A percentile compares a stretch with the other conserved stretches of the same genome.
Conservation (phyloP, 2,888 invertebrate genomes). For the Serrognathus titanus region DNA sequence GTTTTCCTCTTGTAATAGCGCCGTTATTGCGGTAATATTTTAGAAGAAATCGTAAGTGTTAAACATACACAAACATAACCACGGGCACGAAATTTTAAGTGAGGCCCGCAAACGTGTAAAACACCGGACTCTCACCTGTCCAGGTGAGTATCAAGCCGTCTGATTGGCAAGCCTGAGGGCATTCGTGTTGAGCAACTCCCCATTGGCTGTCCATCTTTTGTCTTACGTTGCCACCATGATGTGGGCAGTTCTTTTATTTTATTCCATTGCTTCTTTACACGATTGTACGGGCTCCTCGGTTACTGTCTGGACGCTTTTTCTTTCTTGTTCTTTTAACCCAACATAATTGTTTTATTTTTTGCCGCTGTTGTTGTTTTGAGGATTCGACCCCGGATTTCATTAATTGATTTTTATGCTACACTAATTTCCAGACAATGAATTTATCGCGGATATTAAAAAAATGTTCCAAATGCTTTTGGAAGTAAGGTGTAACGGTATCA, state of each 20-base stretch:
- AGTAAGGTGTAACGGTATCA: conserved; percentile 1
- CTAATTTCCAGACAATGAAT: no score
- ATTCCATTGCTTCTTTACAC: conserved; percentile 1
- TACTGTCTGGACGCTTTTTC: neutral
- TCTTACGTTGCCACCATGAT: conserved; percentile 41
- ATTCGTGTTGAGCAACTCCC: conserved; percentile 27
- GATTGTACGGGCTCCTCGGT: neutral
- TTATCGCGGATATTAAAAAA: no score
- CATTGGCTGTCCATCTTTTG: conserved; percentile 41
- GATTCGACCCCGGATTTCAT: no score
- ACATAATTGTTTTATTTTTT: neutral
- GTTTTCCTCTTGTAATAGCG: no score
- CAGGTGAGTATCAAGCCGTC: conserved; percentile 22
- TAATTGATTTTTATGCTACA: no score
- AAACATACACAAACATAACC: neutral
- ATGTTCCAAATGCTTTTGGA: no score
- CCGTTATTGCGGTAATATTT: no score
- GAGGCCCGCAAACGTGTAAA: conserved; percentile 11
- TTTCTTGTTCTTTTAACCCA: neutral
- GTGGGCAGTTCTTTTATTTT: conserved; percentile 18
- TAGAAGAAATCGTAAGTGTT: no score
- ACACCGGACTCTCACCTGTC: conserved; percentile 10
- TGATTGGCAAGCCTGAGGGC: conserved; percentile 42
- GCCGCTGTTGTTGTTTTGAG: neutral
- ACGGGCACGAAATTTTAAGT: conserved; percentile 2